phyloP scores from a whole-genome alignment of 2,888 invertebrate genomes.

The Teinopalpus imperialis region DNA sequence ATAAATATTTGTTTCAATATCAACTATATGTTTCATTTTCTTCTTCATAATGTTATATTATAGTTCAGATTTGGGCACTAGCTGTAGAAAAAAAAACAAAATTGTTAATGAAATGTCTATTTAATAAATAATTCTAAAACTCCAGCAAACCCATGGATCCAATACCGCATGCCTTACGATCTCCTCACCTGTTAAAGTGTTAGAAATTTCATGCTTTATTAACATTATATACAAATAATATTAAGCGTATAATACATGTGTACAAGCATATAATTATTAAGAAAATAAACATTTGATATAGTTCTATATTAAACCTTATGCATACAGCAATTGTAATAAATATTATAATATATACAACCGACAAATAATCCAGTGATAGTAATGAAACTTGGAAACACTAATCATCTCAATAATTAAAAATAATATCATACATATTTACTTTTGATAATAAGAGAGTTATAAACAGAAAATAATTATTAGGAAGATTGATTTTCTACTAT shows the following conservation, averaged over 20 bases:
- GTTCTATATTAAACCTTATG: too few species aligned
- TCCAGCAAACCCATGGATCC: slow-evolving; percentile 8
- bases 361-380: too few species aligned
- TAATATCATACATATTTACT: too few species aligned
- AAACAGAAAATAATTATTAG: too few species aligned
- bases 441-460: too few species aligned
- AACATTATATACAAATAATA: background rate
- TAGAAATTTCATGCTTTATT: background rate
- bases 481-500: too few species aligned
- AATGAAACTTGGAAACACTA: too few species aligned
- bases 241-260: background rate
- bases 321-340: too few species aligned
- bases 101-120: slow-evolving; percentile 30
- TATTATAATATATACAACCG: too few species aligned
- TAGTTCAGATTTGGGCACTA: slow-evolving; percentile 42
- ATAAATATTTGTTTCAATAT: slow-evolving; percentile 81
- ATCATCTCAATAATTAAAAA: too few species aligned
- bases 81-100: slow-evolving; percentile 41
- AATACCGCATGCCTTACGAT: slow-evolving; percentile 24
- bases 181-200: slow-evolving; percentile 34
- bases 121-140: slow-evolving; percentile 22
- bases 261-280: too few species aligned
- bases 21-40: slow-evolving; percentile 45
- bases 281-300: too few species aligned
- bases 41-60: slow-evolving; percentile 31